Evolutionary conservation across 2,113 vertebrate species (phyloP).

Genomic region (Ardeotis arabs): DNA sequence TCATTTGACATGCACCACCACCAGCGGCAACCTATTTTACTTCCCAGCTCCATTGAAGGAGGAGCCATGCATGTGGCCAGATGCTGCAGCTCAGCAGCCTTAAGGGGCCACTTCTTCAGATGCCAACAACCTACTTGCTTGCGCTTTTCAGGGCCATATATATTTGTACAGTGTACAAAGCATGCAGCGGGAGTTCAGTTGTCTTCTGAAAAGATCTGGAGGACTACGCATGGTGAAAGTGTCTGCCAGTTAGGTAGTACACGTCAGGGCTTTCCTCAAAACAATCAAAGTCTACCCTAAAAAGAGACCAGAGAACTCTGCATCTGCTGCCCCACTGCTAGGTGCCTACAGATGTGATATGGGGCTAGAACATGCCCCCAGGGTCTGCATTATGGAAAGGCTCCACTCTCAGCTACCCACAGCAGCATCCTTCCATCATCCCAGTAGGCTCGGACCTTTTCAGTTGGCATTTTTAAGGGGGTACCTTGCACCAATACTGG

Average conservation of each 20-base stretch:
- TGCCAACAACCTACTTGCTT: neutral
- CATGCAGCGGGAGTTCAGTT: accelerated
- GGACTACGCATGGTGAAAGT: neutral
- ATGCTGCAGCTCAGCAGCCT: neutral
- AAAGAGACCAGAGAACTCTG: neutral
- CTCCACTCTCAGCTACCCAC: neutral
- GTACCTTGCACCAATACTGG: neutral
- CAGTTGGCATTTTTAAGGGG: neutral
- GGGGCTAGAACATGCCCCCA: neutral
- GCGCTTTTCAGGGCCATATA: neutral
- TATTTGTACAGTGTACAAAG: neutral
- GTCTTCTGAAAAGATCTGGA: neutral
- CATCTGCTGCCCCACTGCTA: accelerated
- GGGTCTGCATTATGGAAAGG: neutral
- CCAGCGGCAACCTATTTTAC: neutral
- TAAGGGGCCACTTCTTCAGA: neutral
- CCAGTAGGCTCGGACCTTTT: neutral
- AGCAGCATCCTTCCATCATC: neutral
- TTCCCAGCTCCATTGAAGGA: neutral
- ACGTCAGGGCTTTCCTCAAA: neutral
- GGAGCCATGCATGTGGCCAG: neutral
- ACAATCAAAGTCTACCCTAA: neutral
- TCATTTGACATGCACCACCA: neutral
- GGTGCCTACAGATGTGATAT: neutral
- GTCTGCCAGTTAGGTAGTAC: neutral